Evolutionary conservation across 2,888 invertebrate species (phyloP).

Genomic region (Dynastes maya): DNA sequence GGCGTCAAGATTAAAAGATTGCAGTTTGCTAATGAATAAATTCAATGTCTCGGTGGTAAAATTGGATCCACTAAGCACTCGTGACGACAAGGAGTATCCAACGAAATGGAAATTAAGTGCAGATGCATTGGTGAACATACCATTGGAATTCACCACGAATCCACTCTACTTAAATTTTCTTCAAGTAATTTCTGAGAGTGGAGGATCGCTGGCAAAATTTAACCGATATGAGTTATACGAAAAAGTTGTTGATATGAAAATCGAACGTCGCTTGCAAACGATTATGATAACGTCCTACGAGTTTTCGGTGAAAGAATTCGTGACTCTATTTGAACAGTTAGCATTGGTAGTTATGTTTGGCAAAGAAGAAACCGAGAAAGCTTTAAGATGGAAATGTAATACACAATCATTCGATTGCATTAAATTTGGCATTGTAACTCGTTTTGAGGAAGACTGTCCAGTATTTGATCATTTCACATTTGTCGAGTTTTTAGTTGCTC

Average conservation of each 20-base stretch:
- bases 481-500: not conserved
- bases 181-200: not conserved
- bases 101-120: not conserved
- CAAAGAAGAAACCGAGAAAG: not conserved
- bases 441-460: not conserved
- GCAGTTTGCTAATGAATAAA: not conserved
- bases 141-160: not conserved
- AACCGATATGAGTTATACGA: not conserved
- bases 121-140: not conserved
- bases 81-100: not conserved
- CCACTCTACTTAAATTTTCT: not conserved
- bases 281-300: not conserved
- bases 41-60: not conserved
- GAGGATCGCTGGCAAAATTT: not conserved
- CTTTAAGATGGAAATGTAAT: not conserved
- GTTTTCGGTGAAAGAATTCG: not conserved
- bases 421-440: not conserved
- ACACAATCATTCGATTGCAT: not conserved
- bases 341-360: not conserved
- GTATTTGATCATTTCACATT: not conserved
- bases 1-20: not conserved
- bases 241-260: not conserved
- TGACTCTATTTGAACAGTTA: not conserved
- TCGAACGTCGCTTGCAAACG: not conserved
- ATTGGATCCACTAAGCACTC: not conserved